These are phyloP conservation scores for Esox lucius DNA, from an alignment of 2,797 vertebrate species.

Conservation along the genomic window DNA sequence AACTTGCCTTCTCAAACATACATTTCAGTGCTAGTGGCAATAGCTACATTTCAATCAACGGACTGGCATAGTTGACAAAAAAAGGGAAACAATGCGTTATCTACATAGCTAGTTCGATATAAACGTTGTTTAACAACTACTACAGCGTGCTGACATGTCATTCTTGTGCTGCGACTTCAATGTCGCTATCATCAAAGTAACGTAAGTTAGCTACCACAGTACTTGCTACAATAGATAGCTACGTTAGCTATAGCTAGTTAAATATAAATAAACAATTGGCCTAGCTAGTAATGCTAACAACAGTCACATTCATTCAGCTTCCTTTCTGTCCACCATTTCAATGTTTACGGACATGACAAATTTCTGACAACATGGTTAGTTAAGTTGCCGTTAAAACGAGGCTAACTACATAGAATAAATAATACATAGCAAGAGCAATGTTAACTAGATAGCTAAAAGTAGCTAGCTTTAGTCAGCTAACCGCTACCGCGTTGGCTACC, in stretches of 20 bases:
- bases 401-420: not conserved
- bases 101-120: not conserved
- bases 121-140: not conserved
- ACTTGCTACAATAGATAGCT: too few species aligned
- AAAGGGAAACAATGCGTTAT: not conserved
- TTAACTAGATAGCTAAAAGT: not conserved
- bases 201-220: not conserved
- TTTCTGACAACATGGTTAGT: not conserved
- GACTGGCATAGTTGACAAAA: not conserved
- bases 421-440: conserved; percentile 1
- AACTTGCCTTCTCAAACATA: too few species aligned
- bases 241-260: not conserved
- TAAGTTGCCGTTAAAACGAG: not conserved
- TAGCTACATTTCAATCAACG: not conserved
- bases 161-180: not conserved
- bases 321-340: not conserved
- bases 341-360: not conserved
- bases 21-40: too few species aligned
- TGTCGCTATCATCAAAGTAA: not conserved
- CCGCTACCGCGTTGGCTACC: not conserved
- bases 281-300: not conserved
- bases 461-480: not conserved
- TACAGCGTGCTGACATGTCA: not conserved
- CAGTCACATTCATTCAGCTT: not conserved
- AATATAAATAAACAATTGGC: too few species aligned